A percentile compares a stretch with the other conserved stretches of the same genome.
These are phyloP conservation scores for Anabacerthia variegaticeps DNA, from an alignment of 2,797 vertebrate species.

Conservation along the genomic window DNA sequence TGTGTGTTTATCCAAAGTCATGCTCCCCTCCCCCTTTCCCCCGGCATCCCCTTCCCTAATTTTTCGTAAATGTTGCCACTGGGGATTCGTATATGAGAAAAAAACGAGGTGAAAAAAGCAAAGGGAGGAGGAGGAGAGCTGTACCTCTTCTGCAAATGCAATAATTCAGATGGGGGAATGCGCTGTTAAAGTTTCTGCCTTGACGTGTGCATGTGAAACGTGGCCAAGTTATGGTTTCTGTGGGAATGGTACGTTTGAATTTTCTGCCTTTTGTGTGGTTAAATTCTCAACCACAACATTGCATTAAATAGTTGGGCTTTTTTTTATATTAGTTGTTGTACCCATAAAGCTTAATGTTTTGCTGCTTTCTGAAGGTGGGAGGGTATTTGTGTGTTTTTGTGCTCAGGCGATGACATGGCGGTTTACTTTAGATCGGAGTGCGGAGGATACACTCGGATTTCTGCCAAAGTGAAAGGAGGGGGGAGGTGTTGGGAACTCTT, in stretches of 20 bases:
- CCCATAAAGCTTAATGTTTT: conserved; percentile 59
- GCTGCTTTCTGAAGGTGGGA: conserved; percentile 47
- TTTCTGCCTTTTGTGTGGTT: conserved; percentile 65
- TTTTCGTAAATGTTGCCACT: neutral
- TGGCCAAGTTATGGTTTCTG: conserved; percentile 67
- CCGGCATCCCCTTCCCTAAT: neutral
- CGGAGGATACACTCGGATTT: neutral
- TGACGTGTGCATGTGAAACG: conserved; percentile 37
- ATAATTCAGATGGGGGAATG: neutral
- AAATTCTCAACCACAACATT: conserved; percentile 43
- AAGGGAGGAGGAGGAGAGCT: neutral
- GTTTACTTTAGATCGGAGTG: conserved; percentile 27
- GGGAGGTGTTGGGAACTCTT: neutral
- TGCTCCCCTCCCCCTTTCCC: neutral
- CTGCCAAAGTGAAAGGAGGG: neutral
- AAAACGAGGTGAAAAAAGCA: neutral
- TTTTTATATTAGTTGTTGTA: conserved; percentile 28
- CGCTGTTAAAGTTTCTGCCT: neutral
- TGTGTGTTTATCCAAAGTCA: neutral
- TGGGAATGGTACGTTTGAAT: conserved; percentile 61
- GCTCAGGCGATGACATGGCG: conserved; percentile 16
- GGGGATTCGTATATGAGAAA: neutral
- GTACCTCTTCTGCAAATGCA: conserved; percentile 13
- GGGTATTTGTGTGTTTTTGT: conserved; percentile 46
- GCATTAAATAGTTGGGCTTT: conserved; percentile 27